Percentiles rank a stretch among this genome's conserved stretches.
These are phyloP conservation scores for Aleadryas rufinucha DNA, from an alignment of 2,113 vertebrate species.

Conservation along the genomic window DNA sequence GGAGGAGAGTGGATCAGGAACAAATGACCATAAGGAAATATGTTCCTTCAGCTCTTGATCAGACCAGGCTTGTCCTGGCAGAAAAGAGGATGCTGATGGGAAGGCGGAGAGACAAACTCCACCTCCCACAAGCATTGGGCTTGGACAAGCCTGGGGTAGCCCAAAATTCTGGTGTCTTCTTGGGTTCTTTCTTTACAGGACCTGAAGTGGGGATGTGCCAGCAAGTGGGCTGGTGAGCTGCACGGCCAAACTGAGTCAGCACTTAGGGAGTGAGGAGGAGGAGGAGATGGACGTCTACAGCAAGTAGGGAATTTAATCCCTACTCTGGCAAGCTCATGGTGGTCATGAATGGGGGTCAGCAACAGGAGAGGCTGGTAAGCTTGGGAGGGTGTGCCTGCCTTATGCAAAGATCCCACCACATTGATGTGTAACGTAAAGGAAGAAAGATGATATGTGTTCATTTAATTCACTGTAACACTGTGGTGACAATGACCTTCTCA, in stretches of 20 bases:
- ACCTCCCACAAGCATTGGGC: neutral
- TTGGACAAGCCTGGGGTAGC: neutral
- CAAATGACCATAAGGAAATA: neutral
- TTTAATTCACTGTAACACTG: neutral
- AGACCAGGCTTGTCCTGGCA: neutral
- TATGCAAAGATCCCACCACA: neutral
- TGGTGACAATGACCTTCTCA: neutral
- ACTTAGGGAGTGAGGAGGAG: neutral
- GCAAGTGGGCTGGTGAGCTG: neutral
- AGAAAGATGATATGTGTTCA: neutral
- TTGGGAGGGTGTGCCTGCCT: neutral
- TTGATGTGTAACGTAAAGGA: fast-evolving
- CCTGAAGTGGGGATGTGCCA: fast-evolving
- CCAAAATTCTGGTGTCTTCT: neutral
- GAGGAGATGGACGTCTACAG: neutral
- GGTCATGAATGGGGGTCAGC: neutral
- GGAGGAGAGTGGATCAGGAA: neutral
- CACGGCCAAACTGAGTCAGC: neutral
- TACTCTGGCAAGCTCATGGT: neutral
- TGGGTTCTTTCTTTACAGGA: neutral
- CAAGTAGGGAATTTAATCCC: neutral
- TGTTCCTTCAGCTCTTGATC: neutral
- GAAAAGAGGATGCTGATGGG: neutral
- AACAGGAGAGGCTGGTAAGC: neutral
- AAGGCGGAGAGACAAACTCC: neutral